Percentiles rank a stretch among this genome's conserved stretches.
Evolutionary conservation across 37 sponge, comb jelly and placozoan species (phyloP).

Genomic region (Diacarnus erythraeanus): DNA sequence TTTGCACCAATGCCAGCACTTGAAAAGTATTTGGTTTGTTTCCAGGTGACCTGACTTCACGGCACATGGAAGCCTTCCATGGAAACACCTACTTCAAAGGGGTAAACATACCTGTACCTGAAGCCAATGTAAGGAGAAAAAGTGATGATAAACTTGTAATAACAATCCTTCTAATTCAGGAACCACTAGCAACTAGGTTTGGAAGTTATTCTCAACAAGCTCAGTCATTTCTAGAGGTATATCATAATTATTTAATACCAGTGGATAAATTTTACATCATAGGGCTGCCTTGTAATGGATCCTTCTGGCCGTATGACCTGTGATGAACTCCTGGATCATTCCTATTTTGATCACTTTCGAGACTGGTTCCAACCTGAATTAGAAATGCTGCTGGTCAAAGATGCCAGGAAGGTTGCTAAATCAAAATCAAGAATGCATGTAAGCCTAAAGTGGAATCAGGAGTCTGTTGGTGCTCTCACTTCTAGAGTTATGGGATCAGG

Average conservation of each 20-base stretch:
- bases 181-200: slow-evolving; percentile 74
- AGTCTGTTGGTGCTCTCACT: background rate
- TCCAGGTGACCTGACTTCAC: slow-evolving; percentile 91
- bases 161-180: slow-evolving; percentile 14
- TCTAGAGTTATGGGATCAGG: too few species aligned
- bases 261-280: too few species aligned
- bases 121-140: slow-evolving; percentile 43
- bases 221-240: slow-evolving; percentile 84
- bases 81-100: slow-evolving; percentile 87
- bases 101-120: slow-evolving; percentile 76
- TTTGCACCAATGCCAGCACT: too few species aligned
- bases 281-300: slow-evolving; percentile 90
- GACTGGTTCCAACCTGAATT: slow-evolving; percentile 94
- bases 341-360: slow-evolving; percentile 89
- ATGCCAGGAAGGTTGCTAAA: slow-evolving; percentile 77
- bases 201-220: slow-evolving; percentile 47
- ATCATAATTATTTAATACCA: background rate
- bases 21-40: too few species aligned
- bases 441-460: background rate
- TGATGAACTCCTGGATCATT: slow-evolving; percentile 91
- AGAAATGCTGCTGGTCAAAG: slow-evolving; percentile 75
- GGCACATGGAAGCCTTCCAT: slow-evolving; percentile 89
- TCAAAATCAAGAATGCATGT: slow-evolving; percentile 60
- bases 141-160: background rate
- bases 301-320: slow-evolving; percentile 85